Conservation (phyloP, 2,113 vertebrate genomes). For the Neolamprologus caudopunctatus region DNA sequence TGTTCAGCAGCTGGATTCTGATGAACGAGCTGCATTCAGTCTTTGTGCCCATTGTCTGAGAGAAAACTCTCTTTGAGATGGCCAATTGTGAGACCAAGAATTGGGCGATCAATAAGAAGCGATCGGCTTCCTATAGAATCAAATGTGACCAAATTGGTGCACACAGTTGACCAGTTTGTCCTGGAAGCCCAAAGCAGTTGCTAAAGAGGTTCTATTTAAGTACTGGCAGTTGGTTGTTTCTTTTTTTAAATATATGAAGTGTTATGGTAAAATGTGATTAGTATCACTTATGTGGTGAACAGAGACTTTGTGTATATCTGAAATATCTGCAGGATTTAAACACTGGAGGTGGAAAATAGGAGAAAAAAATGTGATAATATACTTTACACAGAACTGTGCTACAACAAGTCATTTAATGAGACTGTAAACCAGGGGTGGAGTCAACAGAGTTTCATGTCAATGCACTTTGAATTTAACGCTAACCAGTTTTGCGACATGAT, state of each 20-base stretch:
- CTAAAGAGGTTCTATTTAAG: neutral
- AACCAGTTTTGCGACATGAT: neutral
- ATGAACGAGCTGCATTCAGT: slow-evolving; percentile 15
- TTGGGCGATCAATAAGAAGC: neutral
- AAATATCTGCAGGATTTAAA: slow-evolving; percentile 14
- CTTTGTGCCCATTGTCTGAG: neutral
- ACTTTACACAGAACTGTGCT: slow-evolving; percentile 16
- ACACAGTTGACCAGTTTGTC: neutral
- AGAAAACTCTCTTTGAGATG: neutral
- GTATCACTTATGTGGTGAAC: neutral
- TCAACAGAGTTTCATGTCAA: slow-evolving; percentile 10
- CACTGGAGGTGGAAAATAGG: neutral
- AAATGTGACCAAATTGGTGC: neutral
- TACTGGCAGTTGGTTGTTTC: neutral
- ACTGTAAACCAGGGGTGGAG: slow-evolving; percentile 5
- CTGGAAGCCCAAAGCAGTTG: neutral
- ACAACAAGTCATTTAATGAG: neutral
- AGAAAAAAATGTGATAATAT: neutral
- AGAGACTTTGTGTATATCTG: slow-evolving; percentile 17
- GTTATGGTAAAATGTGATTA: slow-evolving; percentile 13
- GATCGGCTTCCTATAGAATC: neutral
- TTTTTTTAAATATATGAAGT: neutral
- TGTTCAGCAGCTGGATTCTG: slow-evolving; percentile 39
- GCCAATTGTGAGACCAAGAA: neutral
- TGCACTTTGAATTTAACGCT: neutral